Conservation (phyloP, 2,888 invertebrate species). For the Drosophila melanosoma region DNA sequence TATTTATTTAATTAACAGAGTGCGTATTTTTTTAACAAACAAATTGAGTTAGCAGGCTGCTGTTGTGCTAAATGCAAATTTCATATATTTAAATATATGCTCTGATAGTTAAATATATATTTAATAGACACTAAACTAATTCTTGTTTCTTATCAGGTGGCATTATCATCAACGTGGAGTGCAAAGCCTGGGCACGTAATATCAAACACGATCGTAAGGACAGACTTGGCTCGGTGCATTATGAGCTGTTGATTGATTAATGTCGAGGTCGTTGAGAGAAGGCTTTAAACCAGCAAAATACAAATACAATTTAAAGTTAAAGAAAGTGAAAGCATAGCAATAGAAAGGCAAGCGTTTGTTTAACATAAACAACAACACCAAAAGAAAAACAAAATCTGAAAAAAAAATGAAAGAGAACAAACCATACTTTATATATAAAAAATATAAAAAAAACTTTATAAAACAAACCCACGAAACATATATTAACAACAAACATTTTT, state of each 20-base stretch:
- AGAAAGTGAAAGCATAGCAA: slow-evolving; percentile 14
- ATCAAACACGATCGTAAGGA: slow-evolving; percentile 89
- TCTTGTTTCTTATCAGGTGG: slow-evolving; percentile 84
- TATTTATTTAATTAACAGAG: background rate
- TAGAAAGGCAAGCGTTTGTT: slow-evolving; percentile 30
- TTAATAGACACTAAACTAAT: too few relatives aligned
- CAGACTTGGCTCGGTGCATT: slow-evolving; percentile 90
- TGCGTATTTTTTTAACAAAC: background rate
- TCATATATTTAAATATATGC: background rate
- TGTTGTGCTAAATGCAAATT: background rate
- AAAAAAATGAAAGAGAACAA: background rate
- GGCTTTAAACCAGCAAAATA: slow-evolving; percentile 1
- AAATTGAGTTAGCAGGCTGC: background rate
- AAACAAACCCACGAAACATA: slow-evolving; percentile 8
- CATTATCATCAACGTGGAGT: slow-evolving; percentile 88
- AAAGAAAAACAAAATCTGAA: slow-evolving; percentile 23
- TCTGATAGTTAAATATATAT: background rate
- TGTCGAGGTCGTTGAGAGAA: slow-evolving; percentile 14
- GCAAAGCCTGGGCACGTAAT: slow-evolving; percentile 90
- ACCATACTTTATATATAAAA: slow-evolving; percentile 14
- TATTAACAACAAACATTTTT: slow-evolving; percentile 41
- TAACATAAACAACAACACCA: slow-evolving; percentile 46
- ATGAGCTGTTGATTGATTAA: slow-evolving; percentile 89
- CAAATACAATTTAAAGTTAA: slow-evolving; percentile 2
- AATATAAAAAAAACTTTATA: background rate